A percentile compares a stretch with the other conserved stretches of the same genome.
Conservation (phyloP, 2,888 invertebrate genomes). For the Caenorhabditis doughertyi region DNA sequence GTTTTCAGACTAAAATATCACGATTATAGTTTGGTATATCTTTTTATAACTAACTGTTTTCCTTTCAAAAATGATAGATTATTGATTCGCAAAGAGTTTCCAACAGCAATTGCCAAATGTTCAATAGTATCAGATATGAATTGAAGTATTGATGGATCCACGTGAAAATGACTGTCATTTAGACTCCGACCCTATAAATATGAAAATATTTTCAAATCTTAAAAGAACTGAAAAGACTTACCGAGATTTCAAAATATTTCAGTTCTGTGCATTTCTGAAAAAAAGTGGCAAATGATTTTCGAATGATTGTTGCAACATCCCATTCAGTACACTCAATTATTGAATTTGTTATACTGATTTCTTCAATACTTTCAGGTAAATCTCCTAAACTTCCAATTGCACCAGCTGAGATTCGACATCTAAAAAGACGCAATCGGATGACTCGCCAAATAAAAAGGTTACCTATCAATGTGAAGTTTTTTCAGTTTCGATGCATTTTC, state of each 20-base stretch:
- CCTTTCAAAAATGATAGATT: slow-evolving; percentile 53
- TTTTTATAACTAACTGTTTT: slow-evolving; percentile 28
- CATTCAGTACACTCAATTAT: slow-evolving; percentile 58
- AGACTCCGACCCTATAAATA: slow-evolving; percentile 51
- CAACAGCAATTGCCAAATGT: slow-evolving; percentile 56
- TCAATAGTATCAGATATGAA: slow-evolving; percentile 49
- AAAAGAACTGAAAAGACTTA: not conserved
- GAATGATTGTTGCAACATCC: slow-evolving; percentile 56
- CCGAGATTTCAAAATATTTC: slow-evolving; percentile 51
- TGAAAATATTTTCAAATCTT: not conserved
- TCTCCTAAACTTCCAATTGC: slow-evolving; percentile 61
- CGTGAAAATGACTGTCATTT: slow-evolving; percentile 47
- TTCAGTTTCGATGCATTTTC: slow-evolving; percentile 36
- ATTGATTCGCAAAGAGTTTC: slow-evolving; percentile 52
- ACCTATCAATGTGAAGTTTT: slow-evolving; percentile 37
- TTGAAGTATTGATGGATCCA: slow-evolving; percentile 50
- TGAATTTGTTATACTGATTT: slow-evolving; percentile 55
- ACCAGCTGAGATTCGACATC: slow-evolving; percentile 36
- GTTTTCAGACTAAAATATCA: slow-evolving; percentile 36
- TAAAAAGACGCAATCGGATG: not conserved
- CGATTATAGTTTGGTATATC: not conserved
- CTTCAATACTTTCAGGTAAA: slow-evolving; percentile 50
- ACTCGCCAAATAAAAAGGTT: not conserved
- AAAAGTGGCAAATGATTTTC: slow-evolving; percentile 45
- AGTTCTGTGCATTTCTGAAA: slow-evolving; percentile 43